Conservation (phyloP, 2,113 vertebrate genomes). For the Narcine bancroftii region DNA sequence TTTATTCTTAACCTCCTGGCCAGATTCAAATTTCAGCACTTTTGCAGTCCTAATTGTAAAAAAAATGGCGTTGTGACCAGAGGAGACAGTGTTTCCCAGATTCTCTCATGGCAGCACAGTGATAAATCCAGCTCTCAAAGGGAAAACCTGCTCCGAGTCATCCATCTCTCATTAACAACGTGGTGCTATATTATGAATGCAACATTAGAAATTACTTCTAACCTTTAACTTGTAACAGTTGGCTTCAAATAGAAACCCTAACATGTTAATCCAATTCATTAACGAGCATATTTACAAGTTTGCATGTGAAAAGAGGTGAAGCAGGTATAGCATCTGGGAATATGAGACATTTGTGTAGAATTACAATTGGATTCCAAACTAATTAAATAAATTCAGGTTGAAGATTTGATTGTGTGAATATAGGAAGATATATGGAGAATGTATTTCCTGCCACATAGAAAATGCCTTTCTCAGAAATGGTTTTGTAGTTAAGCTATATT, state of each 20-base stretch:
- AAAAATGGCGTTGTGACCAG: background rate
- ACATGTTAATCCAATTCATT: slow-evolving; percentile 30
- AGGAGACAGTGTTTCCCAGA: background rate
- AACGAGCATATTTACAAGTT: slow-evolving; percentile 3
- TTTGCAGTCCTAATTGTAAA: background rate
- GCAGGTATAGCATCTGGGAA: slow-evolving; percentile 26
- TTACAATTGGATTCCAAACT: slow-evolving; percentile 30
- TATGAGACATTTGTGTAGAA: slow-evolving; percentile 8
- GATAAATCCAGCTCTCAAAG: background rate
- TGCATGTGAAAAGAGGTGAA: slow-evolving; percentile 30
- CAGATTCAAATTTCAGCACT: background rate
- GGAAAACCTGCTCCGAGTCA: background rate
- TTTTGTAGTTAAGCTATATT: slow-evolving; percentile 39
- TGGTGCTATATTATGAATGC: background rate
- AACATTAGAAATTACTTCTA: background rate
- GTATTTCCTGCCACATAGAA: background rate
- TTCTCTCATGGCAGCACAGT: background rate
- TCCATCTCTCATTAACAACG: background rate
- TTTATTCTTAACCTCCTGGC: background rate
- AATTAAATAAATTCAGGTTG: slow-evolving; percentile 33
- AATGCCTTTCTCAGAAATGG: background rate
- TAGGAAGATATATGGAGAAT: slow-evolving; percentile 14
- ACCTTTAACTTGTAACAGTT: slow-evolving; percentile 11
- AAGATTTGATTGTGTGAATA: slow-evolving; percentile 13
- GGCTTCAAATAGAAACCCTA: slow-evolving; percentile 2